Evolutionary conservation across 2,113 vertebrate species (phyloP).

Genomic region (Thunnus maccoyii): DNA sequence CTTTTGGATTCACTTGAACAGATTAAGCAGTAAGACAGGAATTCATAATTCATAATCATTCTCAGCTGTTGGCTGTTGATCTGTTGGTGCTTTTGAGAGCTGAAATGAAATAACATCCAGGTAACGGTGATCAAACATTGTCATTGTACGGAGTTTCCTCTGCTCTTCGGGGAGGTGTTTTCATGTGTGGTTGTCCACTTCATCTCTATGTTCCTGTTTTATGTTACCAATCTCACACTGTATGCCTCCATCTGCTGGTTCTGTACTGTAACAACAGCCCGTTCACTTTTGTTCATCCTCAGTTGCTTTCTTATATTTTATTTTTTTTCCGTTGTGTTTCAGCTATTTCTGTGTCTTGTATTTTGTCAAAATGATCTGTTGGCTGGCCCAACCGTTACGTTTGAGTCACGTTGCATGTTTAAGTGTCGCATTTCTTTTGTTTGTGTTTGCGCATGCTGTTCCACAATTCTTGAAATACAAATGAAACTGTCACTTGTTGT

Average conservation of each 20-base stretch:
- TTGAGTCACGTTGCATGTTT: slow-evolving; percentile 66
- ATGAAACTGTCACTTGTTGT: slow-evolving; percentile 4
- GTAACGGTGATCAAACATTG: not conserved
- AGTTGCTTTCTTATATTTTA: slow-evolving; percentile 15
- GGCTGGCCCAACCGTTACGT: slow-evolving; percentile 72
- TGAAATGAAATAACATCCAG: slow-evolving; percentile 1
- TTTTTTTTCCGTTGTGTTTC: slow-evolving; percentile 15
- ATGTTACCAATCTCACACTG: slow-evolving; percentile 50
- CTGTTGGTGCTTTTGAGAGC: not conserved
- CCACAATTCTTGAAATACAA: slow-evolving; percentile 65
- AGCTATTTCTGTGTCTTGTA: slow-evolving; percentile 25
- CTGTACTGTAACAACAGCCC: slow-evolving; percentile 62
- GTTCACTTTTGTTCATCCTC: slow-evolving; percentile 1
- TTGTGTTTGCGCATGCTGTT: slow-evolving; percentile 55
- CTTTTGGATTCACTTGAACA: slow-evolving; percentile 46
- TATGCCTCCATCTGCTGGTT: slow-evolving; percentile 72
- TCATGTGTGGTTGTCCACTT: not conserved
- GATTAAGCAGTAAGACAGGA: not conserved
- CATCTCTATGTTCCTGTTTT: slow-evolving; percentile 8
- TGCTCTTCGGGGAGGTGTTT: not conserved
- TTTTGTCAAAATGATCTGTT: slow-evolving; percentile 60
- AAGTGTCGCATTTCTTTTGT: slow-evolving; percentile 52
- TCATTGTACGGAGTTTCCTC: not conserved
- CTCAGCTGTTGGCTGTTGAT: not conserved
- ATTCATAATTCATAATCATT: too few relatives aligned